Evolutionary conservation across 2,888 invertebrate genomes (phyloP).

Genomic region (Rhopalosiphum nymphaeae): DNA sequence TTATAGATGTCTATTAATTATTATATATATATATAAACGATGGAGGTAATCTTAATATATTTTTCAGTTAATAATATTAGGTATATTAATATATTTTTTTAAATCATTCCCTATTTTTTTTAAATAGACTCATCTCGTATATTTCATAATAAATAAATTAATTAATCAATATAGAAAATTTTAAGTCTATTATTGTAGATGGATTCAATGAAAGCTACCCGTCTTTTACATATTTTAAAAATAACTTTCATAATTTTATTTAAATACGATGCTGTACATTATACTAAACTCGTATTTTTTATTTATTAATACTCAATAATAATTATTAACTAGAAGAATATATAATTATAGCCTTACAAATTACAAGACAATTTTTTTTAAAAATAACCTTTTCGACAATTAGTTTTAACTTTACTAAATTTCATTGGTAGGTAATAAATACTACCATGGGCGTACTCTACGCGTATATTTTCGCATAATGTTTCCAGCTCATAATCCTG

Average conservation of each 20-base stretch:
- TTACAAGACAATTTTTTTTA: not conserved
- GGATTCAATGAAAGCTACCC: not conserved
- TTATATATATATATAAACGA: not conserved
- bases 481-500: not conserved
- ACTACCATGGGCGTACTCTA: not conserved
- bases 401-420: constrained; percentile 27
- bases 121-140: too few species aligned
- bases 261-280: not conserved
- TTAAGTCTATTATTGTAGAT: not conserved
- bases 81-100: not conserved
- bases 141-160: too few species aligned
- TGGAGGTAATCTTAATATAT: not conserved
- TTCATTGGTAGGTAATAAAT: not conserved
- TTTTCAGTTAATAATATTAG: not conserved
- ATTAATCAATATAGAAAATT: not conserved
- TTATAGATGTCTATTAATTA: too few species aligned
- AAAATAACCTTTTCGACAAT: not conserved
- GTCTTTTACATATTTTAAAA: not conserved
- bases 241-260: not conserved
- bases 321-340: not conserved
- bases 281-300: not conserved
- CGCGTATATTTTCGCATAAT: not conserved
- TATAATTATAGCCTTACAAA: not conserved
- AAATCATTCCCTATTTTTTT: too few species aligned
- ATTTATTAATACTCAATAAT: not conserved